Evolutionary conservation across 2,113 vertebrate genomes (phyloP).

Genomic region (Caranx ignobilis): DNA sequence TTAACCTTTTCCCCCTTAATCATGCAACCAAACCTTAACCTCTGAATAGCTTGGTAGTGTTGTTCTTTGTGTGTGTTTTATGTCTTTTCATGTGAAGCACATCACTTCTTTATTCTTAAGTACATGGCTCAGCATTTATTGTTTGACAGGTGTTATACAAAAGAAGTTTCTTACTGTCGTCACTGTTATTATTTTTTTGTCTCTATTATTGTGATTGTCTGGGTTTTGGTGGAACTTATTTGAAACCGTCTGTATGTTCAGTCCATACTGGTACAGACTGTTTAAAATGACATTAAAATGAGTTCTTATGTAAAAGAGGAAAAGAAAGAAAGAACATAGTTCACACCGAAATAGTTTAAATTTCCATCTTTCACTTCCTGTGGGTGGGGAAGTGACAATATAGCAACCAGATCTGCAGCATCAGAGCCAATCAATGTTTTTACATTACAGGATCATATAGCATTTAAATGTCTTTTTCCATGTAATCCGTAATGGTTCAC

Average conservation of each 20-base stretch:
- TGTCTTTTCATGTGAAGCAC: too few relatives aligned
- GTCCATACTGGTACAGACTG: background rate
- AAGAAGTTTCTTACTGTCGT: too few relatives aligned
- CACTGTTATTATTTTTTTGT: too few relatives aligned
- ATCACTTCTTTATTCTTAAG: too few relatives aligned
- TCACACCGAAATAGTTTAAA: slow-evolving; percentile 13
- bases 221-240: background rate
- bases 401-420: background rate
- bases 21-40: too few relatives aligned
- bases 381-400: background rate
- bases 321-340: slow-evolving; percentile 32
- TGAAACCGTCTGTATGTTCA: background rate
- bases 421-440: background rate
- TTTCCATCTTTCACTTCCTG: slow-evolving; percentile 46
- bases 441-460: too few relatives aligned
- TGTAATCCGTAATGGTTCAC: background rate
- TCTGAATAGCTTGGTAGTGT: too few relatives aligned
- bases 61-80: too few relatives aligned
- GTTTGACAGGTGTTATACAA: too few relatives aligned
- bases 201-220: too few relatives aligned
- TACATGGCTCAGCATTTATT: too few relatives aligned
- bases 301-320: background rate
- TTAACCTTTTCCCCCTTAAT: background rate
- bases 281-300: background rate
- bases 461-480: background rate